Evolutionary conservation across 2,888 invertebrate species (phyloP).

Genomic region (Drosophila kambysellisi): DNA sequence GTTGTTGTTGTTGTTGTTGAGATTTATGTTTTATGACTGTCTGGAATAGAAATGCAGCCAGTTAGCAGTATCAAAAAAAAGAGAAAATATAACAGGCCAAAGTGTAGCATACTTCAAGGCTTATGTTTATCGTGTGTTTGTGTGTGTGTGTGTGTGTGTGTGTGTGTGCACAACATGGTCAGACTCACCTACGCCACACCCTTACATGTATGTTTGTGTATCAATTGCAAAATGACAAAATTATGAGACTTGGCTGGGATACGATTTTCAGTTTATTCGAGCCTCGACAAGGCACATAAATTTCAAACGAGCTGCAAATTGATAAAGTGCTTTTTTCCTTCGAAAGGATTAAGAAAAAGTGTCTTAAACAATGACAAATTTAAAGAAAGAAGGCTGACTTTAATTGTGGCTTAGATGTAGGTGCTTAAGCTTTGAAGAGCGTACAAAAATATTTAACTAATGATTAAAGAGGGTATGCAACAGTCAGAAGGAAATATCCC

Average conservation of each 20-base stretch:
- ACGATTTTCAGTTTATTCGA: background rate
- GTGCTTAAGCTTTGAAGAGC: background rate
- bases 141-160: background rate
- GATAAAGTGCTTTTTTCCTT: background rate
- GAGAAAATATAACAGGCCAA: background rate
- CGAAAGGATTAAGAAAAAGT: background rate
- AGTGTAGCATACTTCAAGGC: conserved; percentile 19
- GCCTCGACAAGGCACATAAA: background rate
- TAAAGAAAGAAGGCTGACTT: background rate
- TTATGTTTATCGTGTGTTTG: conserved; percentile 11
- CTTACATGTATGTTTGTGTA: conserved; percentile 11
- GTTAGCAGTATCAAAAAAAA: conserved; percentile 18
- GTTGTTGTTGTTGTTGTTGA: conserved; percentile 42
- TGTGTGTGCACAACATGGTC: conserved; percentile 1
- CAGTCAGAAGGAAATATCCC: background rate
- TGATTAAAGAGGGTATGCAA: background rate
- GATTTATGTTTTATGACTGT: conserved; percentile 69
- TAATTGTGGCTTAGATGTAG: background rate
- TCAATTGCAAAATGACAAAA: conserved; percentile 32
- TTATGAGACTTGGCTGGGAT: conserved; percentile 10
- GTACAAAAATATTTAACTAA: background rate
- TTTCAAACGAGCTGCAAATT: background rate
- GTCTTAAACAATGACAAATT: background rate
- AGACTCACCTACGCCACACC: background rate
- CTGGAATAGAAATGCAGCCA: conserved; percentile 36